Evolutionary conservation across 2,113 vertebrate species (phyloP).

Genomic region (Phyllostomus hastatus): DNA sequence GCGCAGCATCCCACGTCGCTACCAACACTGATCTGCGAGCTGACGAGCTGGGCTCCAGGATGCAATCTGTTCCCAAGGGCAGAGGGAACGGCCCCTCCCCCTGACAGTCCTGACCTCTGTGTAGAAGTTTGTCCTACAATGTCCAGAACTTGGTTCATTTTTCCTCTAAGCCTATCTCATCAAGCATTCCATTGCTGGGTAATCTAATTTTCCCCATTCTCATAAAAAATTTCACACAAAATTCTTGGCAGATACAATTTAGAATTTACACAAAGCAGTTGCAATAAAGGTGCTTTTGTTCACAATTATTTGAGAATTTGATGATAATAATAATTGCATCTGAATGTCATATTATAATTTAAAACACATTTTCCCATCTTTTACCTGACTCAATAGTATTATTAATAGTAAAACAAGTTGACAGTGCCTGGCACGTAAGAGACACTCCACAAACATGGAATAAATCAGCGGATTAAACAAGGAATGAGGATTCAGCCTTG

Average conservation of each 20-base stretch:
- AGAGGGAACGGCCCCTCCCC: not conserved
- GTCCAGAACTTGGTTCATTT: constrained; percentile 4
- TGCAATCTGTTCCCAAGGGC: not conserved
- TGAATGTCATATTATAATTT: constrained; percentile 46
- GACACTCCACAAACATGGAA: not conserved
- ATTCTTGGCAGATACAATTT: constrained; percentile 7
- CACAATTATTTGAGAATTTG: constrained; percentile 18
- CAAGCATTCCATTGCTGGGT: not conserved
- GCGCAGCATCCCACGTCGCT: not conserved
- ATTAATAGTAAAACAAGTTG: constrained; percentile 28
- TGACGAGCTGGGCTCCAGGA: not conserved
- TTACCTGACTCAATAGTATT: not conserved
- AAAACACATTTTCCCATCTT: constrained; percentile 40
- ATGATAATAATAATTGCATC: constrained; percentile 41
- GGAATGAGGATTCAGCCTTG: not conserved
- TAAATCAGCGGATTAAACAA: not conserved
- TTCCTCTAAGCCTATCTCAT: constrained; percentile 23
- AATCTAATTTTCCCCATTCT: constrained; percentile 40
- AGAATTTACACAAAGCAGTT: not conserved
- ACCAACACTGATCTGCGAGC: not conserved
- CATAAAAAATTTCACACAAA: constrained; percentile 42
- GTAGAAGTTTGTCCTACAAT: not conserved
- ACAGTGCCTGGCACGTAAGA: not conserved
- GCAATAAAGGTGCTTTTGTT: constrained; percentile 24
- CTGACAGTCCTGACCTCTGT: not conserved